Percentiles rank a stretch among this genome's conserved stretches.
Conservation (phyloP, 2,888 invertebrate genomes). For the Seira sanloemensis region DNA sequence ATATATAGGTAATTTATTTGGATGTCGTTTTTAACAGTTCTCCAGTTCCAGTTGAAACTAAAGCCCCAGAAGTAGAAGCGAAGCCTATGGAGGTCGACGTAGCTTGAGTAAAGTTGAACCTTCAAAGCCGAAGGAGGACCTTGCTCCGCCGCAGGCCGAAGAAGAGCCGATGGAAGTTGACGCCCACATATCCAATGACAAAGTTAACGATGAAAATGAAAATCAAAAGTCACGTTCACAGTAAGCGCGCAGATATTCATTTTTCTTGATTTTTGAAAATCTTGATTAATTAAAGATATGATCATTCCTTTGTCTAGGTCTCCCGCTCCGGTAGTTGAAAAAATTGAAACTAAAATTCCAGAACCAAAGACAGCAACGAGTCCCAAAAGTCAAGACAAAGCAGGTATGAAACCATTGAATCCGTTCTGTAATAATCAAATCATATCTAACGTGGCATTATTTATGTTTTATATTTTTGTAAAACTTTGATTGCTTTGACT, state of each 20-base stretch:
- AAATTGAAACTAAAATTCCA: not conserved
- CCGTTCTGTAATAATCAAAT: too few species aligned
- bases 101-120: too few species aligned
- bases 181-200: not conserved
- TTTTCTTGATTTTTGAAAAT: not conserved
- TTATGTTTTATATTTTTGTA: not conserved
- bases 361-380: constrained; percentile 1
- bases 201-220: not conserved
- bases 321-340: not conserved
- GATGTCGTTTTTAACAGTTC: not conserved
- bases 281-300: not conserved
- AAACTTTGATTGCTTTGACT: not conserved
- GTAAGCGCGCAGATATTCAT: not conserved
- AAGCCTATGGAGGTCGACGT: too few species aligned
- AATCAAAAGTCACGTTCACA: constrained; percentile 10
- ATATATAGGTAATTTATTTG: not conserved
- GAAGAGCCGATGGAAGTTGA: constrained; percentile 12
- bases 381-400: not conserved
- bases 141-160: not conserved
- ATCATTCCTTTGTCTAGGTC: not conserved
- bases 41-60: not conserved
- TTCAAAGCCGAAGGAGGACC: not conserved
- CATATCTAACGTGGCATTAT: too few species aligned
- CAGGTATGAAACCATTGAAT: not conserved
- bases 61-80: not conserved